These are phyloP conservation scores for Omphaloscelis lunosa DNA, from an alignment of 2,888 invertebrate genomes.

Conservation along the genomic window DNA sequence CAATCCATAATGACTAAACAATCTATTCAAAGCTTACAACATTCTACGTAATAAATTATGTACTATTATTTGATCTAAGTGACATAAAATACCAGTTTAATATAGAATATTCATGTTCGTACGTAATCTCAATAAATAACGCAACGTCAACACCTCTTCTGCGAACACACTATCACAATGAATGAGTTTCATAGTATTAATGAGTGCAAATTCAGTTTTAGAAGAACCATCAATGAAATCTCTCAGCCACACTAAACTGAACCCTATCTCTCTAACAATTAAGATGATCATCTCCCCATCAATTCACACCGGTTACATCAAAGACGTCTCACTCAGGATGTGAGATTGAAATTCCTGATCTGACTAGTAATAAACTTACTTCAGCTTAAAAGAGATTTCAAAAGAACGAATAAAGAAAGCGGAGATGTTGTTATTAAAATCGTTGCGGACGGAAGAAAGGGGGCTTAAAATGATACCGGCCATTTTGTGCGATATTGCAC, in stretches of 20 bases:
- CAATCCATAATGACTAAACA: conserved; percentile 47
- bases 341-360: conserved; percentile 90
- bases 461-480: conserved; percentile 79
- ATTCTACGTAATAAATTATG: conserved; percentile 40
- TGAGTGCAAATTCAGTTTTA: conserved; percentile 69
- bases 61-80: conserved; percentile 52
- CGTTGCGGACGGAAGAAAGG: conserved; percentile 83
- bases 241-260: conserved; percentile 60
- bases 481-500: conserved; percentile 70
- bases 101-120: conserved; percentile 57
- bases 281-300: conserved; percentile 66
- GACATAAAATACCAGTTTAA: conserved; percentile 48
- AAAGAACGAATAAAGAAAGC: conserved; percentile 87
- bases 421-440: conserved; percentile 86
- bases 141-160: conserved; percentile 61
- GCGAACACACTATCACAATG: conserved; percentile 66
- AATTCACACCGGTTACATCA: conserved; percentile 81
- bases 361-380: conserved; percentile 89
- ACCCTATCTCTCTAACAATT: conserved; percentile 65
- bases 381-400: conserved; percentile 85
- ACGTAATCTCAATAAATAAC: conserved; percentile 59
- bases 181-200: conserved; percentile 70
- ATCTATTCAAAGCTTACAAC: conserved; percentile 43
- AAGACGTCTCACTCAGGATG: conserved; percentile 87
- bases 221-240: conserved; percentile 69